Conservation (phyloP, 1,140 invertebrate genomes). For the Cataglyphis hispanica region DNA sequence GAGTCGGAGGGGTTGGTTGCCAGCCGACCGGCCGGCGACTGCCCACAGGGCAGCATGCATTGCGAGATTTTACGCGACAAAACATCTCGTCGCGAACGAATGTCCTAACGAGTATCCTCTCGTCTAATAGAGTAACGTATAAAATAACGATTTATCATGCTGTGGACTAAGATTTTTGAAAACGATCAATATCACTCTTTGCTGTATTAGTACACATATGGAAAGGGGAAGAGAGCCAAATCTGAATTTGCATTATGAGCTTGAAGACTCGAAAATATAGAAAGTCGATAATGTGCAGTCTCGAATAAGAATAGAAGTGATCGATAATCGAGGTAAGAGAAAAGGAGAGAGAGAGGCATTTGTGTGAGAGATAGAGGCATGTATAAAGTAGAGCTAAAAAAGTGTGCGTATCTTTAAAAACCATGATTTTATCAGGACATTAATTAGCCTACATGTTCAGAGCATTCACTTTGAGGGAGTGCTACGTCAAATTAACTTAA, state of each 20-base stretch:
- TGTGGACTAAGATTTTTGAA: neutral
- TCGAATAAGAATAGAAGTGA: neutral
- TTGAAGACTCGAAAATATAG: neutral
- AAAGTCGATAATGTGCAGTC: neutral
- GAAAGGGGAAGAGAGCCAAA: neutral
- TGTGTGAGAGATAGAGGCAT: no score
- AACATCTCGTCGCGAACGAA: slow-evolving; percentile 25
- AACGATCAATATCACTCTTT: neutral
- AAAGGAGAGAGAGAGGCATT: no score
- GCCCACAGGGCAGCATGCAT: slow-evolving; percentile 33
- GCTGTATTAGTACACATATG: neutral
- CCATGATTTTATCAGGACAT: neutral
- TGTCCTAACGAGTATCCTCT: slow-evolving; percentile 18
- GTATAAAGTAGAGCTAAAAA: neutral
- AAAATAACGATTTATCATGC: slow-evolving; percentile 7
- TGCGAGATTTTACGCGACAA: slow-evolving; percentile 23
- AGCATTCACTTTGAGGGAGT: neutral
- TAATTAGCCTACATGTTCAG: neutral
- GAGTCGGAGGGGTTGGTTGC: slow-evolving; percentile 45
- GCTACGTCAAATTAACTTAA: slow-evolving; percentile 31
- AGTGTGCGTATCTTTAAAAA: neutral
- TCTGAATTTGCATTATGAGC: neutral
- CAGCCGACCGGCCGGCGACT: neutral
- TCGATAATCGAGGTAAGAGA: neutral
- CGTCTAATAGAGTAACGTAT: neutral